Evolutionary conservation across 2,888 invertebrate genomes (phyloP), one percentile per base, ranked within the genome.

Genomic region (Dendrolimus houi): DNA sequence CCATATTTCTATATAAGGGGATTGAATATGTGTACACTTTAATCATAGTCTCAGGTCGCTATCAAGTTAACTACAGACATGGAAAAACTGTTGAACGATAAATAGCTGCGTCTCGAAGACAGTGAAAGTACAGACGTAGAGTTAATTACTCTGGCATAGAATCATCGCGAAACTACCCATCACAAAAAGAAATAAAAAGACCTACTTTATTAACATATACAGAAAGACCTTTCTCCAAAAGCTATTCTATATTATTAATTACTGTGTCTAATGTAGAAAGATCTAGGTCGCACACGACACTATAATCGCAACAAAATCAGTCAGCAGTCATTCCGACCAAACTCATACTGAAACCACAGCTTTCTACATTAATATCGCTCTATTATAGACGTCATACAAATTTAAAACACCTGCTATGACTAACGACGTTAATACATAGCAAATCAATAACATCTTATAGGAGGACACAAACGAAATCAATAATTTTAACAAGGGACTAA

Each of bases 391-490:
- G 53, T 2, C 56, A 41, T 54, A 56, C 56, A 54, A 14, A 56
- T 55, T 57, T 52, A 59, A 60, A 58, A 61, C 59, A 62, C 61
- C 64, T 58, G 55, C 57, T 66, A 63, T 59, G 59, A 64, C 47
- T 47, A 47, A 9, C 47, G 12, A 47, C 68, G 71, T 66, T 68
- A 75, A 73, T 67, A 72, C 59, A 62, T 64, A 62, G 64, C 64
- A 72, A 83, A 88, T 87, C 86, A 83, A 87, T 89, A 86, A 75
- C 77, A 78, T 79, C 74, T 75, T 69, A 70, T 67, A 74, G 65
- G 14, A 70, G 77, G 79, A 82, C 71, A 85, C 74, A 84, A 85
- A 86, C 85, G 85, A 87, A 88, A 88, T 88, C 88, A 83, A 88
- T 88, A 88, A 80, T 74, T 80, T 73, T 65, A 74, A 79, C 80